Evolutionary conservation across 2,888 invertebrate genomes (phyloP).

Genomic region (Zygaena filipendulae): DNA sequence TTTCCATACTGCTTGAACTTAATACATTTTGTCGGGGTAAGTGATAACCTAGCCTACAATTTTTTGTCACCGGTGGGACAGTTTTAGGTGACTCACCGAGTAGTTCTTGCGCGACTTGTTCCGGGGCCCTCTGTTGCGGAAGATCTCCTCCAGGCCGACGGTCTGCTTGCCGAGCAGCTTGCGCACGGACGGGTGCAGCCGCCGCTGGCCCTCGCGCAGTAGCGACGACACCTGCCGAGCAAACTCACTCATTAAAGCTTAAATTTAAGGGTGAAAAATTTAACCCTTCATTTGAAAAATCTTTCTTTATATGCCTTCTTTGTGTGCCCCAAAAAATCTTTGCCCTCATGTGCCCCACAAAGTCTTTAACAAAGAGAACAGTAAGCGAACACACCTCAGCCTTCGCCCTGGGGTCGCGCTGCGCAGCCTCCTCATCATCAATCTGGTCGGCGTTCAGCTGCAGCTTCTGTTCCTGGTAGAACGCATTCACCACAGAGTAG

Average conservation of each 20-base stretch:
- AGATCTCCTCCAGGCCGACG: slow-evolving; percentile 54
- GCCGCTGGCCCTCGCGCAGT: slow-evolving; percentile 49
- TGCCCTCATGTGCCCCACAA: no score
- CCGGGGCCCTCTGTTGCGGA: slow-evolving; percentile 47
- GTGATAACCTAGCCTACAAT: no score
- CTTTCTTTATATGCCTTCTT: no score
- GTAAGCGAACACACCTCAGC: slow-evolving; percentile 32
- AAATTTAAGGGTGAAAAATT: no score
- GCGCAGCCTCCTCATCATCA: slow-evolving; percentile 40
- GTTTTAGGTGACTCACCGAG: slow-evolving; percentile 40
- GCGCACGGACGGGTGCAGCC: slow-evolving; percentile 81
- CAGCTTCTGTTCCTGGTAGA: slow-evolving; percentile 43
- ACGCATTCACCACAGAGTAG: slow-evolving; percentile 41
- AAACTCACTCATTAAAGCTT: no score
- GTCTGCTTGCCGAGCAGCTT: slow-evolving; percentile 74
- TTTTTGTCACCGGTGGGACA: no score
- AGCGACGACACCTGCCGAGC: slow-evolving; percentile 42
- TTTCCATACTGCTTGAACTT: no score
- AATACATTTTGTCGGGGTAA: no score
- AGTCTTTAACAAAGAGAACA: no score
- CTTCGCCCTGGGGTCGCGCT: slow-evolving; percentile 38
- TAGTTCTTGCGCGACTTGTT: slow-evolving; percentile 54
- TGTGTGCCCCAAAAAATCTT: no score
- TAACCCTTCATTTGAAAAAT: no score
- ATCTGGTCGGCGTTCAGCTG: slow-evolving; percentile 32